Base-by-base conservation (phyloP, 1,140 invertebrate genomes). In the Caenorhabditis brenneri region DNA sequence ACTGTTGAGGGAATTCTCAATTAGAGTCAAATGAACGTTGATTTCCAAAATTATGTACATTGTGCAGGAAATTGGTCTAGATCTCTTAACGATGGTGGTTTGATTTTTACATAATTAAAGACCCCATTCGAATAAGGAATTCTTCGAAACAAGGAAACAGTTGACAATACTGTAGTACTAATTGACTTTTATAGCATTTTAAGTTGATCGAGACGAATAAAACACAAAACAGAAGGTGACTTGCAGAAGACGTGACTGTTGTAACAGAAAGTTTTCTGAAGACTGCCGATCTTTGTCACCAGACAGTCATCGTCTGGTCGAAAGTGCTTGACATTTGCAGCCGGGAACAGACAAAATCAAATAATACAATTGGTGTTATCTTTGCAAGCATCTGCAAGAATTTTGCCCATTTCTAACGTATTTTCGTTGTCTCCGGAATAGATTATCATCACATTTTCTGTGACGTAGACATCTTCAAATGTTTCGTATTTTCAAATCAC, bases 301-400 rank as follows among this genome's bases (percentile, higher is more conserved):
- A 65, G 31, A 65, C 29, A 36, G 58, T 65, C 58, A 29, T 29
- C 15, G 5, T 36, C 1, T 74, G n/a, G 33, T 74, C n/a, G 22
- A 74, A 74, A 74, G 36, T 74, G 65, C 31, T 33, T 65, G 49
- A 51, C 53, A 22, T 74, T 39, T 42, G 36, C 36, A 74, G 46
- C 36, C 12, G 22, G 60, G 33, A 46, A 24, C 7, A 74, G 12
- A 42, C 36, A 74, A 16, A 5, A 24, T 12, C 36, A 74, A 24
- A 74, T 31, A 46, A 42, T 74, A 36, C 9, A 65, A 65, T 16
- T 33, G 31, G 2, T n/a, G 36, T 74, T 74, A 74, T 74, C 65
- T 24, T 36, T 46, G 65, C 65, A 74, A 74, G 36, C 65, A 74
- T 39, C 65, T 42, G 19, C 36, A 42, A 27, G 31, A 10, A 27